Evolutionary conservation across 1,140 invertebrate genomes (phyloP).

Genomic region (Aphelinus certus): DNA sequence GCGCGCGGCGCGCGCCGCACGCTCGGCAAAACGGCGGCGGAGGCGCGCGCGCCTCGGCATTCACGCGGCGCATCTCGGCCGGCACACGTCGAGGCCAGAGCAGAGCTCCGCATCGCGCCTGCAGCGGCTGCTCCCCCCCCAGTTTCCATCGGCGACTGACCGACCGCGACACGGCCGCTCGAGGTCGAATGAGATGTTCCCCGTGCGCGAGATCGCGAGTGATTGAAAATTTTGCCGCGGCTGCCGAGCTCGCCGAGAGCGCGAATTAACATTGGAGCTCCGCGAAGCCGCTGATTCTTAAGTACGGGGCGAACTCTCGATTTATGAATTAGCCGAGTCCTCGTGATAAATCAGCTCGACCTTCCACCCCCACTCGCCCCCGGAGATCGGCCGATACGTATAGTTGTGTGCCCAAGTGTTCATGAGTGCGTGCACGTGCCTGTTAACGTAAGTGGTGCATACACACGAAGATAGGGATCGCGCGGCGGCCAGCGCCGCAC

Average conservation of each 20-base stretch:
- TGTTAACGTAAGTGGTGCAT: neutral
- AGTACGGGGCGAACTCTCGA: too few species aligned
- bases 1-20: slow-evolving; percentile 19
- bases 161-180: too few species aligned
- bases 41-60: slow-evolving; percentile 25
- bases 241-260: neutral
- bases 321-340: too few species aligned
- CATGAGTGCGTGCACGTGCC: neutral
- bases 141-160: neutral
- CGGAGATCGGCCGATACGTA: too few species aligned
- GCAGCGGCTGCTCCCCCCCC: neutral
- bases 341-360: too few species aligned
- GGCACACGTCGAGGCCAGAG: slow-evolving; percentile 8
- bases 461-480: slow-evolving; percentile 9
- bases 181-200: too few species aligned
- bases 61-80: slow-evolving; percentile 32
- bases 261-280: neutral
- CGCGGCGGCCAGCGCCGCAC: neutral
- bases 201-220: slow-evolving; percentile 34
- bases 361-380: too few species aligned
- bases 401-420: too few species aligned
- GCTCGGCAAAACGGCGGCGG: neutral
- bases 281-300: too few species aligned
- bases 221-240: slow-evolving; percentile 32
- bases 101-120: neutral